Conservation (phyloP, 2,888 invertebrate genomes). For the Argyresthia goedartella region DNA sequence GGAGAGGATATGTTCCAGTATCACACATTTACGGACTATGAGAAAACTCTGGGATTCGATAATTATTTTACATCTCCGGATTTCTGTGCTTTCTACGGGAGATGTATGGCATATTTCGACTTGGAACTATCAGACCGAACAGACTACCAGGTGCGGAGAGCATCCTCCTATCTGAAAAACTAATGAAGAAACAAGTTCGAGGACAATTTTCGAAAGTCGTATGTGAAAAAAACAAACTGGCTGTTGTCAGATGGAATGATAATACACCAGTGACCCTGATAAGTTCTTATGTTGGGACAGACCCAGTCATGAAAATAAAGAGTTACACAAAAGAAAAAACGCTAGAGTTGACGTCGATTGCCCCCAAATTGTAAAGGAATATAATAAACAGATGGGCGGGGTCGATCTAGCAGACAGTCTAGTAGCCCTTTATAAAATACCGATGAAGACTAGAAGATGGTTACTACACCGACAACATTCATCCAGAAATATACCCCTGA, state of each 20-base stretch:
- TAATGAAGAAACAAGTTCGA: background rate
- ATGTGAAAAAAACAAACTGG: background rate
- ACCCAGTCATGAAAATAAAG: conserved; percentile 11
- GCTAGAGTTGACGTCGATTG: conserved; percentile 11
- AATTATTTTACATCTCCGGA: background rate
- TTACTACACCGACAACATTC: background rate
- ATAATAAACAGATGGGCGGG: conserved; percentile 20
- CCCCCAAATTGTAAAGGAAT: conserved; percentile 14
- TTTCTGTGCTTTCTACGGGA: background rate
- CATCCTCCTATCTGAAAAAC: background rate
- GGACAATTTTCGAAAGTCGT: background rate
- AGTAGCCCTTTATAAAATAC: background rate
- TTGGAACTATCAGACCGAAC: conserved; percentile 4
- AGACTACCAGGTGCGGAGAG: conserved; percentile 1
- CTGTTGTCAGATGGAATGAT: conserved; percentile 13
- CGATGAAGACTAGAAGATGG: background rate
- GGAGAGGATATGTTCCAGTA: conserved; percentile 18
- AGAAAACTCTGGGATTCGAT: conserved; percentile 14
- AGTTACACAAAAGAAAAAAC: conserved; percentile 13
- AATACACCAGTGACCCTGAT: conserved; percentile 15
- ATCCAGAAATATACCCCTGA: background rate
- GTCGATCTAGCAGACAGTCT: conserved; percentile 14
- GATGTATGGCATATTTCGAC: conserved; percentile 2
- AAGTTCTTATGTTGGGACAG: conserved; percentile 14
- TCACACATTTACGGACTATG: conserved; percentile 12